Base-by-base conservation (phyloP, 2,797 vertebrate genomes). In the Coregonus sp. region DNA sequence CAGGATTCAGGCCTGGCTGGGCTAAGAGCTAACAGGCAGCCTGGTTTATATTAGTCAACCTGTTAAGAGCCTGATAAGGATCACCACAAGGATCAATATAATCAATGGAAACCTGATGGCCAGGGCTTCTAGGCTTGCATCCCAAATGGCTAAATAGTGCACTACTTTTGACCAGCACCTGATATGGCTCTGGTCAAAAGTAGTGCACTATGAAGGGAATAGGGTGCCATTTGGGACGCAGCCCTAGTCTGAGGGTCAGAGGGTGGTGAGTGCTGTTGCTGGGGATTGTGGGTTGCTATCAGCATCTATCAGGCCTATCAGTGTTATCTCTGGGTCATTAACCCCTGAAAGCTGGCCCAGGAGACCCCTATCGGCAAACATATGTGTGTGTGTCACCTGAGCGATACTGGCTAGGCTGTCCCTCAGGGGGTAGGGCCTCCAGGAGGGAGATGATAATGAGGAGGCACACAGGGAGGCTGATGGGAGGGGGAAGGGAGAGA, bases 1-100 rank as follows among this genome's bases (percentile, higher is more conserved):
- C 68, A 70, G 37, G 68, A 70, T 70, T 40, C 68, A 70, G 18
- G 68, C 68, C 37, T 47, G 68, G 14, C 68, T 70, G 68, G 14
- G 50, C 31, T 68, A 18, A 68, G 66, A 68, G 66, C 66, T 68
- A 31, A 67, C 66, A 68, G 29, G 6, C 37, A 70, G 66, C 20
- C 59, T 56, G 72, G 68, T 86, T 82, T n/a, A 61, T 63, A 85
- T 73, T 70, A 77, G 5, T 59, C 77, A 73, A 40, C 35, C 76
- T 71, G 71, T 70, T 83, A 81, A 70, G 33, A 74, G 33, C 78
- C 77, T 81, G 82, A 86, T 85, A 85, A 79, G 67, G 74, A 85
- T 86, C 86, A 63, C 6, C 79, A 81, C 84, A 74, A 37, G 77
- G 85, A 89, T 89, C 84, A 90, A 86, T 89, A 84, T 70, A 84